These are phyloP conservation scores for Micrastur ruficollis DNA, from an alignment of 2,797 vertebrate genomes.

Conservation along the genomic window DNA sequence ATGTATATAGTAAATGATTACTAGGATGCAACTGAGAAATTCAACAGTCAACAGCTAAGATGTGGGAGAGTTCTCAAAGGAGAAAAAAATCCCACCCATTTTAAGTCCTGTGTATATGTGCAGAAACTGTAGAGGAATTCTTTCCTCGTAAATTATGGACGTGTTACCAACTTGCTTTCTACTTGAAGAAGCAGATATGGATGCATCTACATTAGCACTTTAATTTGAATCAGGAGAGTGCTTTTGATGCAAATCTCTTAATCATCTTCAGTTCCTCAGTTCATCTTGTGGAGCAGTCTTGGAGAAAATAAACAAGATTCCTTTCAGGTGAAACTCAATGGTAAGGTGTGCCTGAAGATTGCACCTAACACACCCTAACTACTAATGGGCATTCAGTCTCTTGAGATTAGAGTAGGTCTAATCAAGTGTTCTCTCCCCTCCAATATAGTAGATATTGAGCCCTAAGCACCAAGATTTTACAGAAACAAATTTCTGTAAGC, in stretches of 20 bases:
- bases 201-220: background rate
- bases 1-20: background rate
- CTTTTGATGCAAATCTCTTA: background rate
- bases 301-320: background rate
- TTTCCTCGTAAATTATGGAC: background rate
- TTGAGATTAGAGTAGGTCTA: background rate
- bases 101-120: background rate
- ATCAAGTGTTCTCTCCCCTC: background rate
- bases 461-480: background rate
- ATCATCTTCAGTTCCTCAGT: background rate
- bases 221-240: background rate
- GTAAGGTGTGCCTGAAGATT: background rate
- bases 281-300: background rate
- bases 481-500: background rate
- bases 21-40: background rate
- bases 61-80: background rate
- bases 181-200: background rate
- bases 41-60: background rate
- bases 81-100: background rate
- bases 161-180: background rate
- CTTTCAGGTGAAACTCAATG: background rate
- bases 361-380: background rate
- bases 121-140: background rate
- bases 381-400: background rate
- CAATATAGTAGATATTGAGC: background rate